A percentile compares a stretch with the other conserved stretches of the same genome.
These are phyloP conservation scores for Sericinus montela DNA, from an alignment of 2,888 invertebrate species.

Conservation along the genomic window DNA sequence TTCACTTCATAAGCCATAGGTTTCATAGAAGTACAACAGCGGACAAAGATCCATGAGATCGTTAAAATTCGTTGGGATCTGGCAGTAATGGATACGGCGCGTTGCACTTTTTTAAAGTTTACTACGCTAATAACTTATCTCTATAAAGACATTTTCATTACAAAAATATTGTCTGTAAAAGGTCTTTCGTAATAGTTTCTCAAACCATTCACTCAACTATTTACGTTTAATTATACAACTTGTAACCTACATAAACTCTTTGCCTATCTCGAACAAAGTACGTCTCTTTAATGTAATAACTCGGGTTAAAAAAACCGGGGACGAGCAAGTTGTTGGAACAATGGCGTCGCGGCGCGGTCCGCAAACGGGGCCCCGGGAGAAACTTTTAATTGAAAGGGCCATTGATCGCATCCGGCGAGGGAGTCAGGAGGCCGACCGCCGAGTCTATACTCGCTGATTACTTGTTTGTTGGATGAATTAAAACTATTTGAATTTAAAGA, in stretches of 20 bases:
- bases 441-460: constrained; percentile 12
- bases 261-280: constrained; percentile 26
- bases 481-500: constrained; percentile 15
- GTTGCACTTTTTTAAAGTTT: no score
- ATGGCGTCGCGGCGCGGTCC: constrained; percentile 23
- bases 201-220: background rate
- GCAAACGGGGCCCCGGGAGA: constrained; percentile 22
- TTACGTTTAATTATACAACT: background rate
- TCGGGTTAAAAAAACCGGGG: constrained; percentile 30
- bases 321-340: constrained; percentile 22
- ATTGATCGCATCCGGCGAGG: constrained; percentile 22
- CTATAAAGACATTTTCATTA: no score
- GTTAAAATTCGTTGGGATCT: no score
- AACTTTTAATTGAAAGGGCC: constrained; percentile 58
- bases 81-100: no score
- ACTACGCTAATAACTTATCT: no score
- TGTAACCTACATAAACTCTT: constrained; percentile 16
- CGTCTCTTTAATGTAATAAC: constrained; percentile 22
- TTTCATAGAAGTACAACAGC: no score
- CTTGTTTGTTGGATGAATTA: constrained; percentile 10
- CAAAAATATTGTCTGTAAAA: no score
- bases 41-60: no score
- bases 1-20: no score
- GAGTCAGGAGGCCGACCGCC: constrained; percentile 8
- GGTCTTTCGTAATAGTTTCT: no score